Percentiles rank a stretch among this genome's conserved stretches.
Conservation (phyloP, 2,113 vertebrate genomes). For the Halichoerus grypus region DNA sequence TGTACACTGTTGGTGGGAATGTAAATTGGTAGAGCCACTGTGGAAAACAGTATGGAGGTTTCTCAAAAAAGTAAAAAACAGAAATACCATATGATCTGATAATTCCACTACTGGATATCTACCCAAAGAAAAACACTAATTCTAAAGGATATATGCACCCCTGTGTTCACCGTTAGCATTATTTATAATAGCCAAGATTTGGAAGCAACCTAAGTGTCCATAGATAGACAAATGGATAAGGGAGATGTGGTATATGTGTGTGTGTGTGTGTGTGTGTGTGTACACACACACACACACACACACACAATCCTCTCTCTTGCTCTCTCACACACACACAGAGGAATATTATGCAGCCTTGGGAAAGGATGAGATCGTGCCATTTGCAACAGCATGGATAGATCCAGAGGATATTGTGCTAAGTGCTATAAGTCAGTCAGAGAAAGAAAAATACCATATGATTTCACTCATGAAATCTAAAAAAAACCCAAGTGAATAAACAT, state of each 20-base stretch:
- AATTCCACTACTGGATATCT: not conserved
- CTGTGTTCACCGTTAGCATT: not conserved
- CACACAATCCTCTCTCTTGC: not conserved
- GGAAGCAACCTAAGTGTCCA: not conserved
- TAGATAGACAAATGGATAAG: not conserved
- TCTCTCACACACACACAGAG: not conserved
- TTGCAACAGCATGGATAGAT: not conserved
- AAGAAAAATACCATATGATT: not conserved
- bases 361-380: not conserved
- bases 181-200: not conserved
- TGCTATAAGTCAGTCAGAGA: not conserved
- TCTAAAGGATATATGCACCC: not conserved
- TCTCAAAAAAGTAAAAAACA: not conserved
- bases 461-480: not conserved
- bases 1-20: not conserved
- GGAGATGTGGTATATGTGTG: not conserved
- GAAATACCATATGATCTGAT: not conserved
- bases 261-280: no score
- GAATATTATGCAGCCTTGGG: not conserved
- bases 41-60: not conserved
- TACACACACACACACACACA: not conserved
- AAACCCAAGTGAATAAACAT: not conserved
- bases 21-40: not conserved
- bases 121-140: not conserved
- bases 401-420: not conserved